Evolutionary conservation across 92 coral and sea anemone species (phyloP), one percentile per base, ranked within the genome.

Genomic region (Meandrina meandrites): DNA sequence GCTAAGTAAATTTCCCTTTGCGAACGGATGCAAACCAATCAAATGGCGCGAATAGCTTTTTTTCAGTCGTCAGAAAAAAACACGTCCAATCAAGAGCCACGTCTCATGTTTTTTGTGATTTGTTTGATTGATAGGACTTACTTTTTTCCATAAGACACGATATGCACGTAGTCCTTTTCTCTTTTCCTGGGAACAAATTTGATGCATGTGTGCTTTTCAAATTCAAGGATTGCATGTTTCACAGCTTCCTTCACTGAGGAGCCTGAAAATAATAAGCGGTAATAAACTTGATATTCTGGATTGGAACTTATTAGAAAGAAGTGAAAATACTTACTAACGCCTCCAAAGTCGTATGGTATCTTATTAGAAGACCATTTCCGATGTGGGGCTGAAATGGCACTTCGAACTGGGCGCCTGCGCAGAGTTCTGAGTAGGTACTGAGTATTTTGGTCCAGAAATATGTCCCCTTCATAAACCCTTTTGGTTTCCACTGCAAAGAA

Each of bases 131-230:
- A 31, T 36, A 17, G 32, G 40, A 76, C 80, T 79, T 54, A 79
- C 83, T 36, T 31, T 51, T 19, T 57, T 79, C 83, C 83, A 60
- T 34, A 21, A 21, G 83, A 79, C 28, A 88, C 66, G 53, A 93
- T 75, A 58, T 85, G 85, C 56, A 89, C 66, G 84, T 88, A 93
- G 76, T 90, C 93, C 48, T 79, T 51, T 85, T 93, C 77, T 62
- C 78, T 85, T 22, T 80, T 88, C 51, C 96, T 70, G 6, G 92
- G 92, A 18, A 93, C 96, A 77, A 93, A 93, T 73, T 86, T 77
- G 35, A 93, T 54, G 68, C 96, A 93, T 32, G 93, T 93, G 45
- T 93, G 64, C 31, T 88, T 87, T 57, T 91, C 88, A 91, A 93
- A 85, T 12, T 70, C 85, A 5, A 22, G 50, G 80, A 90, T 87